phyloP scores from a whole-genome alignment of 2,113 vertebrate species.

The Aldabrachelys gigantea region DNA sequence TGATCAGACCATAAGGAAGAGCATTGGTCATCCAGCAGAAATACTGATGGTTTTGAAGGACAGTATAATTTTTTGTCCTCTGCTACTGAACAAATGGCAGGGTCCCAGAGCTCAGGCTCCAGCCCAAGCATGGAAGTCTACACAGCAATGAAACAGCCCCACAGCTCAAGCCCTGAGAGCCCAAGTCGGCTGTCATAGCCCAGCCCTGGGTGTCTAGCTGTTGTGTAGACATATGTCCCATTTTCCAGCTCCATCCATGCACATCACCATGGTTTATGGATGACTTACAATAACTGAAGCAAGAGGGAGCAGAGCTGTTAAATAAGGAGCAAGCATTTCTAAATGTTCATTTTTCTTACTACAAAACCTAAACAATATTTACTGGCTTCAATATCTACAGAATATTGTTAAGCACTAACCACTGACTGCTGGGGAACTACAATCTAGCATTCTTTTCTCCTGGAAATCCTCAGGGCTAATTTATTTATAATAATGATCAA shows the following conservation, averaged over 20 bases:
- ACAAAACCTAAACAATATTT: not conserved
- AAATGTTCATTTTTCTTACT: not conserved
- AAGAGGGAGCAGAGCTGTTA: not conserved
- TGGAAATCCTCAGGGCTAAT: not conserved
- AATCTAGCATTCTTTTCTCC: not conserved
- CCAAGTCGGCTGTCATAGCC: not conserved
- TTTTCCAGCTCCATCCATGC: not conserved
- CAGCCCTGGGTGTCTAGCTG: not conserved
- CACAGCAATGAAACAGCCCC: not conserved
- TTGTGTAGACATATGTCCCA: not conserved
- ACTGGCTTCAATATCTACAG: not conserved
- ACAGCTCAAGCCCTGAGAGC: not conserved
- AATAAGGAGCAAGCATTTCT: not conserved
- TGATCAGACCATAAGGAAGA: not conserved
- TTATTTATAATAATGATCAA: not conserved
- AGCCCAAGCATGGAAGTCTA: not conserved
- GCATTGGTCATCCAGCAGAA: not conserved
- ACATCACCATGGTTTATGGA: not conserved
- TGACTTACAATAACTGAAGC: not conserved
- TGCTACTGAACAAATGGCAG: not conserved
- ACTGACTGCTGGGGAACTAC: not conserved
- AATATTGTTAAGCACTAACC: not conserved
- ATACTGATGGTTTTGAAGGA: not conserved
- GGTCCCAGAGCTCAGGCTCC: not conserved
- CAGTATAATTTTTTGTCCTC: not conserved